Conservation (phyloP, 2,797 vertebrate species). For the Neosilurus hyrtlii region DNA sequence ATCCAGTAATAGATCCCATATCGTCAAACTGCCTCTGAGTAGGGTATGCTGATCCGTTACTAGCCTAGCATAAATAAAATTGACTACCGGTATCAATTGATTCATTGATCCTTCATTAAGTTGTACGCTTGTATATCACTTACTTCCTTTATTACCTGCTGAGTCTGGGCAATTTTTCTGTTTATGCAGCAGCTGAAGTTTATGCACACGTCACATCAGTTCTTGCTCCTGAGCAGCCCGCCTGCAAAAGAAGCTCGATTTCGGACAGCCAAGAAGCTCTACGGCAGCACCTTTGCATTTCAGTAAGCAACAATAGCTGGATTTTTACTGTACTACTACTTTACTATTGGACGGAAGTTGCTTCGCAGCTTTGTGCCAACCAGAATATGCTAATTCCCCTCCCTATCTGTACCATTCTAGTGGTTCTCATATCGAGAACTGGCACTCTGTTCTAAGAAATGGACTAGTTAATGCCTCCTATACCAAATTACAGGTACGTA, state of each 20-base stretch:
- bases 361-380: not conserved
- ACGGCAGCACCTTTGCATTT: constrained; percentile 98
- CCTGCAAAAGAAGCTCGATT: constrained; percentile 98
- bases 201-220: constrained; percentile 99
- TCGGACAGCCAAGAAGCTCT: constrained; percentile 98
- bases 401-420: constrained; percentile 74
- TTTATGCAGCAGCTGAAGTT: constrained; percentile 95
- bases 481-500: constrained; percentile 96
- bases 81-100: not conserved
- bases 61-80: constrained; percentile 15
- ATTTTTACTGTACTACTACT: not conserved
- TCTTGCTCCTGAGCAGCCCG: constrained; percentile 98
- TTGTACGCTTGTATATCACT: not conserved
- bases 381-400: constrained; percentile 39
- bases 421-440: constrained; percentile 99
- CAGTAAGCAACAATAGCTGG: constrained; percentile 80
- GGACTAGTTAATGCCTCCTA: constrained; percentile 99
- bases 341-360: too few species aligned
- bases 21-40: constrained; percentile 98
- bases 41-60: constrained; percentile 76
- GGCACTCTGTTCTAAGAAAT: constrained; percentile 99
- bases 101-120: not conserved
- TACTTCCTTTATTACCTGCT: not conserved
- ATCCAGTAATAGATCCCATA: constrained; percentile 98
- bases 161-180: constrained; percentile 37